These are phyloP conservation scores for Naso thynnoides DNA, from an alignment of 2,797 vertebrate species.

Conservation along the genomic window DNA sequence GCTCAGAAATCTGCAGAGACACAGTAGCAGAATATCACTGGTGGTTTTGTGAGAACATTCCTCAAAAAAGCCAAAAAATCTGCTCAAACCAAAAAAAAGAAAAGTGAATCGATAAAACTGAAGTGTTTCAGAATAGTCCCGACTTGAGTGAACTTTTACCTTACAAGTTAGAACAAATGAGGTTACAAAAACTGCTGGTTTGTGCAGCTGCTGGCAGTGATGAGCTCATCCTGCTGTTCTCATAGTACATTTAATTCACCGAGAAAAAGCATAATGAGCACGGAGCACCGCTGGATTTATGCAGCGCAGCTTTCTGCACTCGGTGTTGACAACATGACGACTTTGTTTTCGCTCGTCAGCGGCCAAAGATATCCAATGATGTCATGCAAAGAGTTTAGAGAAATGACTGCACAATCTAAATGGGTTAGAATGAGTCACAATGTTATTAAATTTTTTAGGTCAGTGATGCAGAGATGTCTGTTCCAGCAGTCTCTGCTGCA, in stretches of 20 bases:
- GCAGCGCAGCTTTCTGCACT: background rate
- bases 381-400: constrained; percentile 35
- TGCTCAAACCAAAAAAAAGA: constrained; percentile 25
- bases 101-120: constrained; percentile 38
- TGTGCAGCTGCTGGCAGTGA: constrained; percentile 35
- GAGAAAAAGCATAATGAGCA: constrained; percentile 21
- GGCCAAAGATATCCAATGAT: constrained; percentile 29
- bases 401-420: constrained; percentile 30
- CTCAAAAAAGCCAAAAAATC: constrained; percentile 19
- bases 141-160: constrained; percentile 47
- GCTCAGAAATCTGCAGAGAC: constrained; percentile 29
- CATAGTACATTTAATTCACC: constrained; percentile 34
- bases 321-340: background rate
- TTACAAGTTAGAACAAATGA: too few species aligned
- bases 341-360: constrained; percentile 18
- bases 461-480: constrained; percentile 23
- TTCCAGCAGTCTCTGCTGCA: constrained; percentile 12
- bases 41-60: constrained; percentile 6
- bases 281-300: constrained; percentile 23
- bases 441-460: constrained; percentile 38
- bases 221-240: constrained; percentile 54
- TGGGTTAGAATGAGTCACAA: constrained; percentile 25
- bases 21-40: constrained; percentile 23
- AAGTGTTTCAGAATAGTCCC: constrained; percentile 22
- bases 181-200: constrained; percentile 28